phyloP scores from a whole-genome alignment of 2,113 vertebrate genomes.

The Pseudopodoces humilis region DNA sequence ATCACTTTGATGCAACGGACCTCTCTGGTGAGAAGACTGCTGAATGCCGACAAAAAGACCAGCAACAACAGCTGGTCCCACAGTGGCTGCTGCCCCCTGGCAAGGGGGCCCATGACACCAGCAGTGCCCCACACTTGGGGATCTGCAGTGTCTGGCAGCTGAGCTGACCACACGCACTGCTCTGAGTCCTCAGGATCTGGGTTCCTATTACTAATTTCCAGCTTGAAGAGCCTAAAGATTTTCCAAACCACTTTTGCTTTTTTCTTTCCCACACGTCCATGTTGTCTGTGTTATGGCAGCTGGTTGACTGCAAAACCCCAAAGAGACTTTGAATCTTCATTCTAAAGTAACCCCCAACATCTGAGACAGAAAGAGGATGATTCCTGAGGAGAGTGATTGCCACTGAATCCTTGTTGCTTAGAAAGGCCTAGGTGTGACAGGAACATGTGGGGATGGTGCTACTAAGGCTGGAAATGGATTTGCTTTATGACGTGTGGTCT shows the following conservation, averaged over 20 bases:
- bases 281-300: neutral
- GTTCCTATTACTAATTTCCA: neutral
- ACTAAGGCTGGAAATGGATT: neutral
- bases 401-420: neutral
- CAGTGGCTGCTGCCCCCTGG: neutral
- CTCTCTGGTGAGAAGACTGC: neutral
- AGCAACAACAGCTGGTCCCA: neutral
- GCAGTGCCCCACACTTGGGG: neutral
- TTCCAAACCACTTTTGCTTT: neutral
- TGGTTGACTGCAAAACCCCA: neutral
- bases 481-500: neutral
- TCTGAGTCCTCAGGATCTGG: fast-evolving
- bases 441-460: neutral
- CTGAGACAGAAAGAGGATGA: neutral
- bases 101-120: neutral
- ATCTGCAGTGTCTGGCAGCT: neutral
- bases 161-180: neutral
- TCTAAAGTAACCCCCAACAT: neutral
- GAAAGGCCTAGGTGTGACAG: neutral
- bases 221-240: neutral
- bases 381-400: neutral
- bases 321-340: neutral
- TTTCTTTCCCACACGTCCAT: neutral
- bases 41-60: neutral
- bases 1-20: neutral